phyloP scores from a whole-genome alignment of 2,113 vertebrate species.

The Ophthalmolycus amberensis region DNA sequence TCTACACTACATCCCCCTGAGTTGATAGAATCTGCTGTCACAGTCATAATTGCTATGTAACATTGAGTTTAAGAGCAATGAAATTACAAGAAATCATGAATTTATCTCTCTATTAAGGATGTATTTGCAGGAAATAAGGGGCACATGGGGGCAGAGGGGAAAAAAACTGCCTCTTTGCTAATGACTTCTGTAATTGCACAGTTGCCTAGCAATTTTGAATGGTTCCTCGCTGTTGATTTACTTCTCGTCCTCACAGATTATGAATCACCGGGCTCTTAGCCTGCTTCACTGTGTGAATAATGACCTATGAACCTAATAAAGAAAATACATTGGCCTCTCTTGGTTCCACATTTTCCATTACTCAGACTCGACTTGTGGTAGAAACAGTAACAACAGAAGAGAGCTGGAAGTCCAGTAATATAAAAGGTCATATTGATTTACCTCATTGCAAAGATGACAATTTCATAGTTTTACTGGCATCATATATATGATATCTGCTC shows the following conservation, averaged over 20 bases:
- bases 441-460: slow-evolving; percentile 31
- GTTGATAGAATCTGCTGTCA: not conserved
- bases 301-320: slow-evolving; percentile 61
- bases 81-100: slow-evolving; percentile 41
- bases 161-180: slow-evolving; percentile 48
- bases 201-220: slow-evolving; percentile 58
- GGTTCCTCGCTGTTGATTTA: slow-evolving; percentile 39
- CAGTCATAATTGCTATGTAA: slow-evolving; percentile 43
- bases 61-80: slow-evolving; percentile 44
- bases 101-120: slow-evolving; percentile 60
- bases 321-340: slow-evolving; percentile 35
- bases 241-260: slow-evolving; percentile 49
- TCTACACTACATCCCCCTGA: not conserved
- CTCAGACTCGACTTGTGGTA: slow-evolving; percentile 10
- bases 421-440: slow-evolving; percentile 48
- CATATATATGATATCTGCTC: slow-evolving; percentile 33
- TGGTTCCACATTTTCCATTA: slow-evolving; percentile 45
- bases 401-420: slow-evolving; percentile 16
- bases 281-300: slow-evolving; percentile 35
- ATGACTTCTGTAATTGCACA: slow-evolving; percentile 70
- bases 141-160: slow-evolving; percentile 18
- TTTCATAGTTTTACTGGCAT: slow-evolving; percentile 45
- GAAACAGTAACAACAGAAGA: slow-evolving; percentile 19
- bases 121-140: slow-evolving; percentile 46
- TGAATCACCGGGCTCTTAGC: slow-evolving; percentile 34